Evolutionary conservation across 2,113 vertebrate species (phyloP).

Genomic region (Podocnemis expansa): DNA sequence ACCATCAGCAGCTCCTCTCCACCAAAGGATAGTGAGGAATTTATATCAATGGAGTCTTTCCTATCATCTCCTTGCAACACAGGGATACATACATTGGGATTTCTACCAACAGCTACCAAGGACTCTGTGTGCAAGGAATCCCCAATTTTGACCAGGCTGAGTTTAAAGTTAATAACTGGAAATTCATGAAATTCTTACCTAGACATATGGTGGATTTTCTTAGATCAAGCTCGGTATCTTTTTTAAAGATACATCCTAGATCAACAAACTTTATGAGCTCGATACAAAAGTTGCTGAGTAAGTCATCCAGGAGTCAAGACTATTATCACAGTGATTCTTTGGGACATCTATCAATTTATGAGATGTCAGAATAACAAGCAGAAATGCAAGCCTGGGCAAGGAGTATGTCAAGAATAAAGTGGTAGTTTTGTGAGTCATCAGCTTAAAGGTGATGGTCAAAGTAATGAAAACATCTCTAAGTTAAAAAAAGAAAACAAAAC

Average conservation of each 20-base stretch:
- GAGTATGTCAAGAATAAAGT: neutral
- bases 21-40: neutral
- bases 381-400: neutral
- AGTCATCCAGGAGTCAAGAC: neutral
- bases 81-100: neutral
- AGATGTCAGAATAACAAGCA: neutral
- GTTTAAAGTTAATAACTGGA: neutral
- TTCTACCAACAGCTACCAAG: neutral
- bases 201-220: neutral
- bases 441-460: neutral
- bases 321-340: neutral
- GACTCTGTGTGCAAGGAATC: neutral
- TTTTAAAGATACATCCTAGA: neutral
- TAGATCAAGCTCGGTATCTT: neutral
- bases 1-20: neutral
- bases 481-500: neutral
- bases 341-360: neutral
- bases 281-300: neutral
- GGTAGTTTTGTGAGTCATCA: neutral
- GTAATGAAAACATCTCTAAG: too few relatives aligned
- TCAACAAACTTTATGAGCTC: neutral
- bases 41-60: neutral
- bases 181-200: neutral
- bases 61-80: neutral
- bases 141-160: neutral